Conservation (phyloP, 1,140 invertebrate genomes). For the Trichonephila clavipes region DNA sequence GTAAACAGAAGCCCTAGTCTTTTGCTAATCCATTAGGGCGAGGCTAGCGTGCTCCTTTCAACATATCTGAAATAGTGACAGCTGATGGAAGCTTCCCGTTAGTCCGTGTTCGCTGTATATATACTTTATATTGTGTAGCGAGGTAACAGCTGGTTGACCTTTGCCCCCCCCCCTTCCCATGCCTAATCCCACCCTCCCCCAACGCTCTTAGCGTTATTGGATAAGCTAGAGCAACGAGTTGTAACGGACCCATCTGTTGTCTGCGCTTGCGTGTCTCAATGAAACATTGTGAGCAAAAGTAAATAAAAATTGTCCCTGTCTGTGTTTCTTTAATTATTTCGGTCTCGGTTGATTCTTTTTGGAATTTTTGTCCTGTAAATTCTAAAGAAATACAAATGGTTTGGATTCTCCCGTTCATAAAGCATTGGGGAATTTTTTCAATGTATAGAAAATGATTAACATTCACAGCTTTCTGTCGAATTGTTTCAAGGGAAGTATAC, state of each 20-base stretch:
- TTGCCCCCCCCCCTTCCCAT: conserved; percentile 63
- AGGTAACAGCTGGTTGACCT: conserved; percentile 76
- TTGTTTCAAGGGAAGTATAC: too few relatives aligned
- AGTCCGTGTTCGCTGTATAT: conserved; percentile 42
- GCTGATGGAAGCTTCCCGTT: conserved; percentile 35
- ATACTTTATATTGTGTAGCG: conserved; percentile 54
- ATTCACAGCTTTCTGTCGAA: too few relatives aligned
- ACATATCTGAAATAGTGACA: conserved; percentile 44
- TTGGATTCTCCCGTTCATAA: too few relatives aligned
- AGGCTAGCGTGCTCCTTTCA: conserved; percentile 20
- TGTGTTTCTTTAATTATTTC: too few relatives aligned
- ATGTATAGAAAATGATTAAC: too few relatives aligned
- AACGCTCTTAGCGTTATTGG: conserved; percentile 54
- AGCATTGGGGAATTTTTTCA: background rate
- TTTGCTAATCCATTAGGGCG: conserved; percentile 56
- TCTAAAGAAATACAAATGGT: too few relatives aligned
- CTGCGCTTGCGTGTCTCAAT: conserved; percentile 14
- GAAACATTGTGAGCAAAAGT: conserved; percentile 25
- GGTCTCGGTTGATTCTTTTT: too few relatives aligned
- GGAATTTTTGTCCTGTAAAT: background rate
- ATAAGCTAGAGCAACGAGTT: conserved; percentile 64
- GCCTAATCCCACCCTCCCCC: conserved; percentile 39
- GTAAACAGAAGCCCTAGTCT: conserved; percentile 19
- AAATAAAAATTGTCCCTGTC: conserved; percentile 10
- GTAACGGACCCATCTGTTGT: conserved; percentile 74